Evolutionary conservation across 2,888 invertebrate species (phyloP).

Genomic region (Ophion ventricosus): DNA sequence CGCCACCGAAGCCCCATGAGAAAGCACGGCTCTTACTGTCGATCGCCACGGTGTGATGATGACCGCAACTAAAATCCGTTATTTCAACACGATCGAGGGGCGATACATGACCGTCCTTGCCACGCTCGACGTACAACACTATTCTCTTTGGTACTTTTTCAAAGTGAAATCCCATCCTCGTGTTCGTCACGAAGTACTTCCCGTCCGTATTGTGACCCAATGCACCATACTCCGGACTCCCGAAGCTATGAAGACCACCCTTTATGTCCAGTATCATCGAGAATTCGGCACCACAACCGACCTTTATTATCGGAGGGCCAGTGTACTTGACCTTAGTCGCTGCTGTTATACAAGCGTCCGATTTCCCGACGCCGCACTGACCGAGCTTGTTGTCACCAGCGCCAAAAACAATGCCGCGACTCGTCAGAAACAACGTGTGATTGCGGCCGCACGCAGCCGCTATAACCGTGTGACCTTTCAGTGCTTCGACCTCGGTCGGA

Average conservation of each 20-base stretch:
- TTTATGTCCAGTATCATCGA: conserved; percentile 95
- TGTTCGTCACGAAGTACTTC: conserved; percentile 95
- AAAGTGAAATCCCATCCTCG: conserved; percentile 93
- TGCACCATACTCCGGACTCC: conserved; percentile 96
- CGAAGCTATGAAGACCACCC: conserved; percentile 95
- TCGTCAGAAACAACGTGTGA: conserved; percentile 94
- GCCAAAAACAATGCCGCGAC: conserved; percentile 93
- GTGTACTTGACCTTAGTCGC: conserved; percentile 88
- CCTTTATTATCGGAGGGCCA: conserved; percentile 94
- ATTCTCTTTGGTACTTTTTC: conserved; percentile 94
- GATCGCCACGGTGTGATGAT: conserved; percentile 95
- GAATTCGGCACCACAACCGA: conserved; percentile 96
- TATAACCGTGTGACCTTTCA: conserved; percentile 92
- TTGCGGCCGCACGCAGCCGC: conserved; percentile 94
- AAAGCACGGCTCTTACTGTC: conserved; percentile 95
- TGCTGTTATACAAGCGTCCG: conserved; percentile 82
- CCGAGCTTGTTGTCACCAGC: conserved; percentile 97
- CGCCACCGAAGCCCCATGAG: conserved; percentile 98
- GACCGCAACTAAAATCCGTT: conserved; percentile 95
- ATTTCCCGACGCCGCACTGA: conserved; percentile 94
- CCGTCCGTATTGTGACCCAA: conserved; percentile 97
- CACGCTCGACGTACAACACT: conserved; percentile 93
- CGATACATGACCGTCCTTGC: conserved; percentile 92
- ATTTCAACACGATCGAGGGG: conserved; percentile 94
- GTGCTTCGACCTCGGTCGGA: conserved; percentile 90